A percentile compares a stretch with the other conserved stretches of the same genome.
These are phyloP conservation scores for Drosophila longiperda DNA, from an alignment of 2,888 invertebrate genomes.

Conservation along the genomic window DNA sequence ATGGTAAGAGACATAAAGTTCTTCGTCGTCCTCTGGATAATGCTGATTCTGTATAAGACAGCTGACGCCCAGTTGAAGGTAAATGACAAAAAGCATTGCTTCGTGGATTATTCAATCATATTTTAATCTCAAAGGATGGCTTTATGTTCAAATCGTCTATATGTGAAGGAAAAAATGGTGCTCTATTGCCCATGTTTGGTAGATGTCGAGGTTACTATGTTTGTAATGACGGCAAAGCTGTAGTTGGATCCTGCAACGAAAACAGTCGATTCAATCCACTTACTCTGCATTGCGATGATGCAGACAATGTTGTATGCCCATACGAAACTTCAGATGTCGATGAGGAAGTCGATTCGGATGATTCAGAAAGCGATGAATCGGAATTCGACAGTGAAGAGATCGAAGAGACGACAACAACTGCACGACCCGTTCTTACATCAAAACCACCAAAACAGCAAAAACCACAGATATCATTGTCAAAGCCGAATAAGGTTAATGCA, in stretches of 20 bases:
- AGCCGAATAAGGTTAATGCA: background rate
- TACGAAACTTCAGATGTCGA: slow-evolving; percentile 36
- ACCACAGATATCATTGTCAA: background rate
- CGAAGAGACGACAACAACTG: slow-evolving; percentile 10
- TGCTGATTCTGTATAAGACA: slow-evolving; percentile 21
- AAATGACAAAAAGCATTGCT: background rate
- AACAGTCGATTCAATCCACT: slow-evolving; percentile 67
- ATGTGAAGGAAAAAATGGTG: slow-evolving; percentile 67
- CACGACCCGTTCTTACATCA: background rate
- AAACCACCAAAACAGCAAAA: slow-evolving; percentile 13
- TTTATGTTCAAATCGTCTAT: slow-evolving; percentile 51
- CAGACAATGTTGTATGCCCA: slow-evolving; percentile 48
- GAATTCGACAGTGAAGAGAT: slow-evolving; percentile 27
- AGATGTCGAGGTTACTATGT: slow-evolving; percentile 73
- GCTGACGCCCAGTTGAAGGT: slow-evolving; percentile 53
- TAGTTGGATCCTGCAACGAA: slow-evolving; percentile 66
- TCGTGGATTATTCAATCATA: background rate
- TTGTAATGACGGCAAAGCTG: slow-evolving; percentile 69
- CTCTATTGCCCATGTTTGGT: slow-evolving; percentile 69
- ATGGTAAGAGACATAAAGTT: slow-evolving; percentile 38
- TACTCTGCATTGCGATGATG: slow-evolving; percentile 58
- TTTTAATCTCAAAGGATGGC: slow-evolving; percentile 37
- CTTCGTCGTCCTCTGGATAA: slow-evolving; percentile 33
- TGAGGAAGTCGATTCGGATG: slow-evolving; percentile 23
- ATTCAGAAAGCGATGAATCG: slow-evolving; percentile 6